Evolutionary conservation across 2,797 vertebrate species (phyloP).

Genomic region (Galaxias olidus): DNA sequence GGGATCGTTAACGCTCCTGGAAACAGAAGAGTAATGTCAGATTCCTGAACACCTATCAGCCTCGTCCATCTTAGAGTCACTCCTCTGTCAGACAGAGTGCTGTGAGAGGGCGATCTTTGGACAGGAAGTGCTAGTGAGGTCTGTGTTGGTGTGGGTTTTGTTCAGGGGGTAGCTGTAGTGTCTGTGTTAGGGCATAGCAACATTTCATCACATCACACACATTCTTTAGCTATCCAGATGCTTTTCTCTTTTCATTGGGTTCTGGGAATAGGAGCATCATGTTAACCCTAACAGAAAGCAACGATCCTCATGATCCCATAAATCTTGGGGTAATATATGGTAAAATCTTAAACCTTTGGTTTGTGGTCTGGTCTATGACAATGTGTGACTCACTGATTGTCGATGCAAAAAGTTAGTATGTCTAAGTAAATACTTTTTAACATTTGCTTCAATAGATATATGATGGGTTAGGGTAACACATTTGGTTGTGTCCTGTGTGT

Average conservation of each 20-base stretch:
- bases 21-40: background rate
- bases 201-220: no score
- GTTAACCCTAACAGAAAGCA: constrained; percentile 29
- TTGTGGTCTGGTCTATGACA: no score
- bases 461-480: no score
- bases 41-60: constrained; percentile 10
- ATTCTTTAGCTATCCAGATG: constrained; percentile 34
- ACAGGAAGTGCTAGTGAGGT: no score
- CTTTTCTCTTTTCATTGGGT: constrained; percentile 31
- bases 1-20: constrained; percentile 1
- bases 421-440: no score
- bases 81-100: background rate
- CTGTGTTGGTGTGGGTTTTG: no score
- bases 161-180: background rate
- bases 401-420: no score
- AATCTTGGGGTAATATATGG: no score
- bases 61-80: constrained; percentile 16
- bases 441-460: no score
- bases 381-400: no score
- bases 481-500: background rate
- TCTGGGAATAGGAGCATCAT: constrained; percentile 35
- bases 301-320: constrained; percentile 26
- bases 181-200: background rate
- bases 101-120: constrained; percentile 9
- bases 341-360: no score